Percentiles rank a stretch among this genome's conserved stretches.
phyloP scores from a whole-genome alignment of 1,140 invertebrate species.

The Coelopa frigida region DNA sequence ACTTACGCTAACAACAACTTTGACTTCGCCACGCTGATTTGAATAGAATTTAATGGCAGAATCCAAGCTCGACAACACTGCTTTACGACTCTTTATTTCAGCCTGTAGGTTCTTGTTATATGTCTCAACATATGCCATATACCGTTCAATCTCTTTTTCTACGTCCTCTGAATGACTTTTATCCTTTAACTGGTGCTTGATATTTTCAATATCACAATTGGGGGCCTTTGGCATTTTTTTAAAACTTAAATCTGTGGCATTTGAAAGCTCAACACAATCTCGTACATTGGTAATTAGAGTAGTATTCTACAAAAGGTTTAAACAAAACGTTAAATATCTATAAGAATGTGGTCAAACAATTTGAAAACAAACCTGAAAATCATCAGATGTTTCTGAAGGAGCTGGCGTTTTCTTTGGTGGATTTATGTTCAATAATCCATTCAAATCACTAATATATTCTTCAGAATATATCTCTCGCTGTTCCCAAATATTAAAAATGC shows the following conservation, averaged over 20 bases:
- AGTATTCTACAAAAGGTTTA: conserved; percentile 37
- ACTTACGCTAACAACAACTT: conserved; percentile 86
- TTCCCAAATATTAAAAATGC: conserved; percentile 93
- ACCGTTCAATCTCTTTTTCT: conserved; percentile 79
- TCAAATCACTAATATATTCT: conserved; percentile 77
- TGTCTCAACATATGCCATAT: conserved; percentile 66
- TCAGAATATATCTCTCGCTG: conserved; percentile 81
- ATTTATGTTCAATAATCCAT: conserved; percentile 66
- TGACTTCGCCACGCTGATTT: conserved; percentile 82
- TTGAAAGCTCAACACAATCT: conserved; percentile 47
- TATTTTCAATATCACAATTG: conserved; percentile 33
- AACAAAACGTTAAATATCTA: too few species aligned
- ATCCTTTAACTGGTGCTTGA: conserved; percentile 50
- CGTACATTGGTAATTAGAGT: conserved; percentile 49
- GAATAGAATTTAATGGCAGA: conserved; percentile 82
- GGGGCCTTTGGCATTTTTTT: conserved; percentile 39
- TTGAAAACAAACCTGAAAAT: conserved; percentile 24
- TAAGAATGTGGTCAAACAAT: neutral
- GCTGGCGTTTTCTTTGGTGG: conserved; percentile 61
- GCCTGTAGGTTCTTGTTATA: conserved; percentile 72
- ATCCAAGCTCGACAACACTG: conserved; percentile 66
- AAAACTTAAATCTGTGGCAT: conserved; percentile 39
- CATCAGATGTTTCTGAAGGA: conserved; percentile 47
- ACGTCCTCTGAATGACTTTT: conserved; percentile 77
- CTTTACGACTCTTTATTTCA: conserved; percentile 72